These are phyloP conservation scores for Carabus problematicus DNA, from an alignment of 2,888 invertebrate species.

Conservation along the genomic window DNA sequence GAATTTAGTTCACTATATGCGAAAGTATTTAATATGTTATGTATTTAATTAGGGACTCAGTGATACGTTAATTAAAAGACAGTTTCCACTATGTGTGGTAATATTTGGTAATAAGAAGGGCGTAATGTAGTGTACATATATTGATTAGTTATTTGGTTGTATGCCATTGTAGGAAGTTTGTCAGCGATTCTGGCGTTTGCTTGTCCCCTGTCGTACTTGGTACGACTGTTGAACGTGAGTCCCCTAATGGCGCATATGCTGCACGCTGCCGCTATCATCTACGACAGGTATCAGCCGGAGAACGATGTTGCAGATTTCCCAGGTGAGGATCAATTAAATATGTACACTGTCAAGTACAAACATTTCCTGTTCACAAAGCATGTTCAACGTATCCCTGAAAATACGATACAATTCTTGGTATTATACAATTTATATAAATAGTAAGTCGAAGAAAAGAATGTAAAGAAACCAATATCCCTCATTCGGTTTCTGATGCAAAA, in stretches of 20 bases:
- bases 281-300: slow-evolving; percentile 66
- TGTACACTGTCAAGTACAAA: too few relatives aligned
- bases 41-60: background rate
- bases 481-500: too few relatives aligned
- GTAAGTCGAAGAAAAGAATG: too few relatives aligned
- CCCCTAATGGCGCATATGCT: slow-evolving; percentile 63
- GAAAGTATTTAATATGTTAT: background rate
- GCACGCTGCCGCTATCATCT: slow-evolving; percentile 62
- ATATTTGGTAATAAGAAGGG: background rate
- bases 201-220: slow-evolving; percentile 68
- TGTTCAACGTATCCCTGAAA: too few relatives aligned
- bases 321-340: slow-evolving; percentile 52
- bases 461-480: too few relatives aligned
- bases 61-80: too few relatives aligned
- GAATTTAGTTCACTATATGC: too few relatives aligned
- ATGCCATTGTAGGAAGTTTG: slow-evolving; percentile 63
- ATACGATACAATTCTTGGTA: too few relatives aligned
- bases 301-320: slow-evolving; percentile 63
- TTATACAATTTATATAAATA: too few relatives aligned
- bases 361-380: too few relatives aligned
- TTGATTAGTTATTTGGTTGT: slow-evolving; percentile 9
- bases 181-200: slow-evolving; percentile 70
- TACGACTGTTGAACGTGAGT: slow-evolving; percentile 67
- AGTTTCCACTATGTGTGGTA: background rate
- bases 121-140: background rate